Evolutionary conservation across 2,888 invertebrate genomes (phyloP), one percentile per base, ranked within the genome.

Genomic region (Cephus runcator): DNA sequence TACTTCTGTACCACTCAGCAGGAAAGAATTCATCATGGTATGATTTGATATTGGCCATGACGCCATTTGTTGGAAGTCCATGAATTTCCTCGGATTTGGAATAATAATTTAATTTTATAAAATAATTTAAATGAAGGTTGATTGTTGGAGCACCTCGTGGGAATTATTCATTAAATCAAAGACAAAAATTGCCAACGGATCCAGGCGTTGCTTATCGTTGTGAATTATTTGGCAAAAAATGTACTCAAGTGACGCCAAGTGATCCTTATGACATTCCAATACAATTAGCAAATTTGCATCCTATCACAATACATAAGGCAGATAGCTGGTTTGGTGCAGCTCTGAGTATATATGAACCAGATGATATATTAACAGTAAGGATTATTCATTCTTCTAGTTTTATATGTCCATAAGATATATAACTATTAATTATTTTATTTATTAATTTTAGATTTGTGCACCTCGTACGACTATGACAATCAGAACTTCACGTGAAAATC

Each of bases 151-250:
- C 93, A n/a, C 94, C 94, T 4, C 92, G 92, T 77, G 93, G 93
- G 12, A 93, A 93, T 85, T 93, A 93, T 11, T 73, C 33, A 77
- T 71, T 69, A 69, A 34, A 11, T 36, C 86, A 88, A 84, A 88
- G 69, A 84, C 93, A 3, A 88, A 89, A 74, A 93, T 84, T 88
- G 71, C 85, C 93, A 3, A 88, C 89, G 73, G 93, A 94, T 87
- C 93, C 93, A 6, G 94, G 94, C n/a, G 92, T 93, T 30, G 91
- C 93, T n/a, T 93, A 93, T 86, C 91, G 92, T 69, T 94, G 94
- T 79, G 74, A 4, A 9, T 35, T 87, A 0, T 71, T 71, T 30
- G 4, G n/a, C 56, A 4, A 73, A 34, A 34, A 73, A 87, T 31
- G n/a, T 73, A 33, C 76, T 81, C 69, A 69, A n/a, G 77, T 87